phyloP scores from a whole-genome alignment of 2,113 vertebrate species.

The Albula glossodonta region DNA sequence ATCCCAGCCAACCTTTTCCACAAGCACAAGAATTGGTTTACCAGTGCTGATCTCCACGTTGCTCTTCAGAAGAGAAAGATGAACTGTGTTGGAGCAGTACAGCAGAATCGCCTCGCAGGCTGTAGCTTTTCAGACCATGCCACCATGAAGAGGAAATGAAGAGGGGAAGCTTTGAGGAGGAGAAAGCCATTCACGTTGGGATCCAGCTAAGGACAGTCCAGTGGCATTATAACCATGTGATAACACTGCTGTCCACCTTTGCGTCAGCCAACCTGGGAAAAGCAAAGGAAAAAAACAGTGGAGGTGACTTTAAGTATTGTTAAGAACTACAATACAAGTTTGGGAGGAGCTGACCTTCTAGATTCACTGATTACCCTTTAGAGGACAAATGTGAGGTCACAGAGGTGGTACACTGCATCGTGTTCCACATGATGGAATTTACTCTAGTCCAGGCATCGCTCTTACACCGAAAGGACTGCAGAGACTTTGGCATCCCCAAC shows the following conservation, averaged over 20 bases:
- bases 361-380: constrained; percentile 21
- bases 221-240: constrained; percentile 11
- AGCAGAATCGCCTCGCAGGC: not conserved
- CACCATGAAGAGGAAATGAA: constrained; percentile 24
- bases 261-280: constrained; percentile 27
- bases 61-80: constrained; percentile 8
- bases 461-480: constrained; percentile 16
- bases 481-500: not conserved
- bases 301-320: constrained; percentile 22
- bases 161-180: constrained; percentile 32
- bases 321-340: constrained; percentile 18
- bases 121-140: constrained; percentile 7
- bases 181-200: constrained; percentile 12
- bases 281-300: constrained; percentile 10
- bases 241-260: constrained; percentile 9
- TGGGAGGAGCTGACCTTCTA: constrained; percentile 31
- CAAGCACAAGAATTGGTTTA: constrained; percentile 17
- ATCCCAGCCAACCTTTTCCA: constrained; percentile 12
- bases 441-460: constrained; percentile 21
- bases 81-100: constrained; percentile 28
- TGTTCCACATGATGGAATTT: constrained; percentile 27
- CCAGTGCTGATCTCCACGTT: too few species aligned
- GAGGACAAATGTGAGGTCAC: constrained; percentile 15
- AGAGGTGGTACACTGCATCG: constrained; percentile 23
- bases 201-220: constrained; percentile 18